These are phyloP conservation scores for Phoebastria nigripes DNA, from an alignment of 2,797 vertebrate genomes.

Conservation along the genomic window DNA sequence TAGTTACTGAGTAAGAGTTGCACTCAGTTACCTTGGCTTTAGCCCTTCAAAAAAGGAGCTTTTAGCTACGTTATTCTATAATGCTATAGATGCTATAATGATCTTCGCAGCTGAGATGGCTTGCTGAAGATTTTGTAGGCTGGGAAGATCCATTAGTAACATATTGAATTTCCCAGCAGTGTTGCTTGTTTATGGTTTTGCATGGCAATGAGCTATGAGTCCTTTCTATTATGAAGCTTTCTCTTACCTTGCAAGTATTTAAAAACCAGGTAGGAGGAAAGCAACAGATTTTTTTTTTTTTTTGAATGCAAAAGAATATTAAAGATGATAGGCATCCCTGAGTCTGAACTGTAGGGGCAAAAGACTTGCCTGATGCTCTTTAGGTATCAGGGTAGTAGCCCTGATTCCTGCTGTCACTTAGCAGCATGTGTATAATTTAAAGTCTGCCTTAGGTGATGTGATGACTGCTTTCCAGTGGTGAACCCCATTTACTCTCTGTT, in stretches of 20 bases:
- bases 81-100: not conserved
- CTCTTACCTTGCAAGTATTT: not conserved
- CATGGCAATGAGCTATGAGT: not conserved
- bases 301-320: not conserved
- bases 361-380: not conserved
- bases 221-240: not conserved
- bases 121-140: not conserved
- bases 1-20: not conserved
- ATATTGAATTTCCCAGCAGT: not conserved
- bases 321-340: too few relatives aligned
- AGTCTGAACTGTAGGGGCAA: not conserved
- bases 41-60: not conserved
- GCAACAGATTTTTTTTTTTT: rapidly evolving
- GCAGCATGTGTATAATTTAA: not conserved
- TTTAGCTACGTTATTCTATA: not conserved
- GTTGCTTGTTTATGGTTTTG: not conserved
- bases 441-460: not conserved
- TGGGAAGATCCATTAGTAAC: not conserved
- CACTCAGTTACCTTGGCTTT: not conserved
- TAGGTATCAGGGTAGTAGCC: not conserved
- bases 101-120: not conserved
- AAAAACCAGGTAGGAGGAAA: not conserved
- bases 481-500: not conserved
- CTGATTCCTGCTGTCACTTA: not conserved
- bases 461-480: not conserved